phyloP scores from a whole-genome alignment of 2,888 invertebrate genomes.

The Drosophila peninsularis region DNA sequence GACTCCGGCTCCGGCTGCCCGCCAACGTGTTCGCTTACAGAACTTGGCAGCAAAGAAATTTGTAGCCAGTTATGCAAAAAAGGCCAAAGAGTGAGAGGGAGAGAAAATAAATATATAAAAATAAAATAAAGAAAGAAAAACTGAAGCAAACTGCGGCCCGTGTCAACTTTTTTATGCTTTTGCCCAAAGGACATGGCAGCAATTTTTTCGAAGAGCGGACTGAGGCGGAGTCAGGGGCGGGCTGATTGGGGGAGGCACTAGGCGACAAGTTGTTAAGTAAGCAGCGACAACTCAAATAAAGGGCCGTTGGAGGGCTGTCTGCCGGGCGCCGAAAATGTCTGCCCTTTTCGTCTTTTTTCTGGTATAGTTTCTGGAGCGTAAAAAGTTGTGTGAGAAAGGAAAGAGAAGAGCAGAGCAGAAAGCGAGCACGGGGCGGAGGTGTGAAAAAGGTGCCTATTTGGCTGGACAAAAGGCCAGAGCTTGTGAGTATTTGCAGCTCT shows the following conservation, averaged over 20 bases:
- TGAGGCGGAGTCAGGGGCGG: not conserved
- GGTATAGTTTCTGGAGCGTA: conserved; percentile 58
- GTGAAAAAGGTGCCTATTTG: conserved; percentile 63
- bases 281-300: conserved; percentile 76
- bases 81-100: conserved; percentile 43
- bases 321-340: conserved; percentile 32
- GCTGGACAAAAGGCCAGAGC: conserved; percentile 54
- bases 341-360: conserved; percentile 10
- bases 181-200: conserved; percentile 70
- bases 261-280: conserved; percentile 79
- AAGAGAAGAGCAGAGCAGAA: not conserved
- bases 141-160: conserved; percentile 45
- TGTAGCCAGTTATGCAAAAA: conserved; percentile 77
- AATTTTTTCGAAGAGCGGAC: conserved; percentile 34
- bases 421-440: conserved; percentile 48
- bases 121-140: conserved; percentile 11
- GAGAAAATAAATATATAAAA: conserved; percentile 4
- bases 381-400: conserved; percentile 36
- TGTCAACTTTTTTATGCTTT: conserved; percentile 75
- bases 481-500: conserved; percentile 49
- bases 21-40: conserved; percentile 38
- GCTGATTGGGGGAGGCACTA: conserved; percentile 13
- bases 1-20: not conserved
- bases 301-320: conserved; percentile 31
- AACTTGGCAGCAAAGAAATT: conserved; percentile 62